These are phyloP conservation scores for Leucoraja ocellata DNA, from an alignment of 2,797 vertebrate genomes.

Conservation along the genomic window DNA sequence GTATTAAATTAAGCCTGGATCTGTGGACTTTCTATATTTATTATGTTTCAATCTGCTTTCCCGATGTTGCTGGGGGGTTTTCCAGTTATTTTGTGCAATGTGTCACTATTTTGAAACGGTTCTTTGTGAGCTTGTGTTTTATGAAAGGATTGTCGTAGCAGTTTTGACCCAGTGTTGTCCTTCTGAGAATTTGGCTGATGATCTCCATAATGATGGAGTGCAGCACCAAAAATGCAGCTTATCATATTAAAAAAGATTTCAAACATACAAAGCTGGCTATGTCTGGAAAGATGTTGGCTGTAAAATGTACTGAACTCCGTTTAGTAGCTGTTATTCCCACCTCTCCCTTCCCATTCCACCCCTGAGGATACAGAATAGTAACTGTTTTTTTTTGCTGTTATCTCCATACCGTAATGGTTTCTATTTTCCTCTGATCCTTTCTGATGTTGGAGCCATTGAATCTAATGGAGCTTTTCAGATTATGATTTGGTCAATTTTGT, in stretches of 20 bases:
- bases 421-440: not conserved
- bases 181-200: constrained; percentile 2
- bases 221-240: constrained; percentile 43
- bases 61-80: constrained; percentile 17
- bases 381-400: not conserved
- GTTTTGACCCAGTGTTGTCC: not conserved
- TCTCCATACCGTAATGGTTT: too few relatives aligned
- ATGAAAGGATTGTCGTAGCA: constrained; percentile 44
- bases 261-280: constrained; percentile 47
- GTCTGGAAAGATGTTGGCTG: constrained; percentile 42
- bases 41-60: constrained; percentile 5
- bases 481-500: not conserved
- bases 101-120: not conserved
- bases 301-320: constrained; percentile 42
- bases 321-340: constrained; percentile 19
- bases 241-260: constrained; percentile 36
- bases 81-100: constrained; percentile 22
- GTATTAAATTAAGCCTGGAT: not conserved
- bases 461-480: not conserved
- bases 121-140: not conserved
- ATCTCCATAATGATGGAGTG: not conserved
- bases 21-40: not conserved
- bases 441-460: not conserved
- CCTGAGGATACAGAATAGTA: not conserved
- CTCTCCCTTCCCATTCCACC: not conserved